These are phyloP conservation scores for Lucilia cuprina DNA, from an alignment of 1,140 invertebrate genomes.

Conservation along the genomic window DNA sequence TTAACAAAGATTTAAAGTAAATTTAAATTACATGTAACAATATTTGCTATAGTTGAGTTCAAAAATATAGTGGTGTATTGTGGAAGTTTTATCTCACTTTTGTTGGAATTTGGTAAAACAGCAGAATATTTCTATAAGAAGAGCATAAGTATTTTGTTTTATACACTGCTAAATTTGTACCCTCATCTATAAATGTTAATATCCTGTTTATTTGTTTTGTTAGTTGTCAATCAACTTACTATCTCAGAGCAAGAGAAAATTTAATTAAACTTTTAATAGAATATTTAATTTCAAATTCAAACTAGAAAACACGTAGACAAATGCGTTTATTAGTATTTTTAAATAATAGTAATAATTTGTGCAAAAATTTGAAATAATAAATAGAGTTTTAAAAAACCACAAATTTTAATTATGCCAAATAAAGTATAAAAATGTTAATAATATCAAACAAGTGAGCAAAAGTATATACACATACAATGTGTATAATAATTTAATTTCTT, in stretches of 20 bases:
- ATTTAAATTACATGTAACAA: neutral
- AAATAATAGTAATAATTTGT: neutral
- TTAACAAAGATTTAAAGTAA: neutral
- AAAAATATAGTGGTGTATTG: neutral
- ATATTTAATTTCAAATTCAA: neutral
- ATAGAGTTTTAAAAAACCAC: neutral
- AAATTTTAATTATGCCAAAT: neutral
- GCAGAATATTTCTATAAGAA: too few relatives aligned
- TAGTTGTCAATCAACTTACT: constrained; percentile 13
- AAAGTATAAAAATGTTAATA: too few relatives aligned
- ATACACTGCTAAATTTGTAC: neutral
- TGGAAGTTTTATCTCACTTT: too few relatives aligned
- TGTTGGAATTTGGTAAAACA: too few relatives aligned
- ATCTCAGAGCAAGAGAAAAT: neutral
- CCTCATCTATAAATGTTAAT: neutral
- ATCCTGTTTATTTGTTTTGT: neutral
- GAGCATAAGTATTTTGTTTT: too few relatives aligned
- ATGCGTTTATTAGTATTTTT: too few relatives aligned
- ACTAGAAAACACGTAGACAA: neutral
- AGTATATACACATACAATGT: too few relatives aligned
- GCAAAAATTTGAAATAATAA: neutral
- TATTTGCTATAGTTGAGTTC: neutral
- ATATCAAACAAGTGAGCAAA: too few relatives aligned
- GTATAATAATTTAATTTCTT: too few relatives aligned
- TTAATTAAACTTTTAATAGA: constrained; percentile 2